Base-by-base conservation (phyloP, 2,113 vertebrate species). In the Siphamia tubifer region DNA sequence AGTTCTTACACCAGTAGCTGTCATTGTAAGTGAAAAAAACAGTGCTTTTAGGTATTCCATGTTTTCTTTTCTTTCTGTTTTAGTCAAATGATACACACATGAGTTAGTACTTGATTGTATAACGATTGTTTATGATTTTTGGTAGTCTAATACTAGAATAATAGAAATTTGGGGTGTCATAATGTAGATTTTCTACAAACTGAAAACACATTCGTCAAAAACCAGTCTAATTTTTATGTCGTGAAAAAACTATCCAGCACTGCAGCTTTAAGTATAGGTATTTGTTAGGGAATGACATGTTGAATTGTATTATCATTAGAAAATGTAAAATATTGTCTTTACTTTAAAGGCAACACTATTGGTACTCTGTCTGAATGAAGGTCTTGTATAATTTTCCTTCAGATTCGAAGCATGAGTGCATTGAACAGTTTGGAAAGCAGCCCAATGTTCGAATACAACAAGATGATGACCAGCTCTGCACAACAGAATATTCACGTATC, bases 331-430 rank as follows among this genome's bases (percentile, higher is more conserved):
- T 9, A 34, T 16, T 64, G 5, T 47, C 9, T 6, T 15, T 38
- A 11, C 9, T 17, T 23, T 17, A 15, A 31, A 32, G 32, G 1
- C 34, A 43, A 21, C 13, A 56, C 12, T 0, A 25, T 38, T 32
- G 3, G 0, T 11, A 24, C 27, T 15, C 9, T 3, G 2, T 0
- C 7, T 39, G 16, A 31, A n/a, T 6, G 17, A 27, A n/a, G 13
- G 6, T 0, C 2, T 4, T 25, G 49, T 60, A 5, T 2, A 2
- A 1, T 4, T 13, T 12, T 21, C 19, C 15, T 7, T 7, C 75
- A 98, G 96, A 96, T 88, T 95, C 93, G 19, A 94, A 92, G 79
- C 70, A 54, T 24, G 95, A 95, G 60, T 98, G 96, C 72, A 79
- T 93, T 58, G 90, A 94, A 64, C 87, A 4, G 35, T 98, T 98